A percentile compares a stretch with the other conserved stretches of the same genome.
Conservation (phyloP, 2,113 vertebrate genomes). For the Muscicapa adusta region DNA sequence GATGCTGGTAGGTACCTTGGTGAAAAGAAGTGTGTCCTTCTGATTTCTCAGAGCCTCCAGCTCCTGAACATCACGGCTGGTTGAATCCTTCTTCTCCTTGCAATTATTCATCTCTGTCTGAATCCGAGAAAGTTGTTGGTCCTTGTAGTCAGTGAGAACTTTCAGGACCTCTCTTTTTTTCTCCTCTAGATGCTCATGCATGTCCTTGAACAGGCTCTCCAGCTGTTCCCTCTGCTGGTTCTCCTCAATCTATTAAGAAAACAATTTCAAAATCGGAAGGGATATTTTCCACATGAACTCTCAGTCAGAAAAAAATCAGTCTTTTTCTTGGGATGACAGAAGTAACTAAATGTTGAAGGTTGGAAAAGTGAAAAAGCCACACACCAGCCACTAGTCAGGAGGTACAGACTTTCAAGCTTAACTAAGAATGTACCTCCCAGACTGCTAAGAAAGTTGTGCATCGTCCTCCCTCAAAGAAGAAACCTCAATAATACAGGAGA, state of each 20-base stretch:
- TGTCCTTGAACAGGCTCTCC: background rate
- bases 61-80: background rate
- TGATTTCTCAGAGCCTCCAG: background rate
- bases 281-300: background rate
- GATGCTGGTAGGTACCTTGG: background rate
- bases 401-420: background rate
- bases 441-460: background rate
- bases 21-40: background rate
- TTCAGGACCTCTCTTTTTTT: background rate
- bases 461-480: background rate
- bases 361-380: background rate
- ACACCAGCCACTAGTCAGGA: background rate
- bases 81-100: background rate
- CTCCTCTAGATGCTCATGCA: background rate
- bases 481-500: background rate
- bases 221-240: background rate
- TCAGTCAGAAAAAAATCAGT: background rate
- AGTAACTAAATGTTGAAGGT: background rate
- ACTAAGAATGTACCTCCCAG: background rate
- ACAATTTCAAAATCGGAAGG: background rate
- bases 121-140: background rate
- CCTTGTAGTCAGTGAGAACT: background rate
- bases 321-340: background rate
- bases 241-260: background rate
- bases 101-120: background rate